phyloP scores from a whole-genome alignment of 2,113 vertebrate genomes.

The Ciconia boyciana region DNA sequence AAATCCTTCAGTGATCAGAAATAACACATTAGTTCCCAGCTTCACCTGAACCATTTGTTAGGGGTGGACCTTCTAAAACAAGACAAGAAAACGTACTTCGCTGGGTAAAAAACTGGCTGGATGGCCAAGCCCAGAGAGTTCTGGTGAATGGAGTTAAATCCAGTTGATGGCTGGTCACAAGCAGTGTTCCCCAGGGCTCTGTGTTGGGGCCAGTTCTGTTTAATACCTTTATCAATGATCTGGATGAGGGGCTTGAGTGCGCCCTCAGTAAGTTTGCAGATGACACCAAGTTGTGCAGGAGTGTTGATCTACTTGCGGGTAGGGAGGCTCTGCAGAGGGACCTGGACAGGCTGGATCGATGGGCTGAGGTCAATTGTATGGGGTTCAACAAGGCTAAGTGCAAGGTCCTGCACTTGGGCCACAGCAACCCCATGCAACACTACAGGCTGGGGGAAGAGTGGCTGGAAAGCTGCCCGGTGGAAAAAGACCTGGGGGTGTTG shows the following conservation, averaged over 20 bases:
- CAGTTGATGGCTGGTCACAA: fast-evolving
- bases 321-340: neutral
- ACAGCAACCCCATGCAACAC: too few relatives aligned
- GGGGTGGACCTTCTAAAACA: neutral
- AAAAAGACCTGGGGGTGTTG: too few relatives aligned
- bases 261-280: neutral
- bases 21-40: neutral
- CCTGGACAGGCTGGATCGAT: neutral
- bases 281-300: fast-evolving
- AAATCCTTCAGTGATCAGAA: neutral
- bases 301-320: neutral
- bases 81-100: neutral
- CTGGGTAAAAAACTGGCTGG: neutral
- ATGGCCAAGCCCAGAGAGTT: too few relatives aligned
- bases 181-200: neutral
- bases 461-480: too few relatives aligned
- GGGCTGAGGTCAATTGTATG: fast-evolving
- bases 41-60: neutral
- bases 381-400: neutral
- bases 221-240: neutral
- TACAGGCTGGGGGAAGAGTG: too few relatives aligned
- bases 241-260: fast-evolving
- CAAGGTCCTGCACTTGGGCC: too few relatives aligned
- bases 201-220: neutral
- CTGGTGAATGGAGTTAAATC: neutral